phyloP scores from a whole-genome alignment of 2,113 vertebrate species.

The Paradoxurus hermaphroditus region DNA sequence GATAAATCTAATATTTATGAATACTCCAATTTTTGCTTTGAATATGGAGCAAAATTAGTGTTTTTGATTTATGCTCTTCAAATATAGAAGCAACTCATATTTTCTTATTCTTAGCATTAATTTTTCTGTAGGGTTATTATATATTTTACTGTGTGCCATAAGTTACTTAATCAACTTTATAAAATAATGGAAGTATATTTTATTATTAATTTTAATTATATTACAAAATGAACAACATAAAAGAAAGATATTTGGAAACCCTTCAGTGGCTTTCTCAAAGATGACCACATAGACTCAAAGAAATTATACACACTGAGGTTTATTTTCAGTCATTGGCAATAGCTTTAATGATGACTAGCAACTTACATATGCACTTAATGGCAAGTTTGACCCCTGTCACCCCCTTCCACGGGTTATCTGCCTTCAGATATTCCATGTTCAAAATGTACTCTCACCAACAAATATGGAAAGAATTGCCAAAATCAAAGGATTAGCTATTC shows the following conservation, averaged over 20 bases:
- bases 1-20: not conserved
- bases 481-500: conserved; percentile 41
- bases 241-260: not conserved
- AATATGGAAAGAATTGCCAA: conserved; percentile 3
- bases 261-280: not conserved
- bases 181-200: not conserved
- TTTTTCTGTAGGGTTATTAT: not conserved
- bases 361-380: not conserved
- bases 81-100: not conserved
- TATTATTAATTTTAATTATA: conserved; percentile 15
- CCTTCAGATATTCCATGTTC: not conserved
- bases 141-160: not conserved
- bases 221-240: conserved; percentile 36
- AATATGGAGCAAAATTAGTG: not conserved
- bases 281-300: not conserved
- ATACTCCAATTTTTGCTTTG: not conserved
- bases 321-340: not conserved
- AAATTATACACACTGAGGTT: not conserved
- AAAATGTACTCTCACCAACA: conserved; percentile 23
- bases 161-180: not conserved
- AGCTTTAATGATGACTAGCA: conserved; percentile 8
- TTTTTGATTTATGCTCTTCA: not conserved
- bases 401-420: not conserved
- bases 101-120: not conserved
- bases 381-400: not conserved